Evolutionary conservation across 2,888 invertebrate species (phyloP).

Genomic region (Smittia sp.): DNA sequence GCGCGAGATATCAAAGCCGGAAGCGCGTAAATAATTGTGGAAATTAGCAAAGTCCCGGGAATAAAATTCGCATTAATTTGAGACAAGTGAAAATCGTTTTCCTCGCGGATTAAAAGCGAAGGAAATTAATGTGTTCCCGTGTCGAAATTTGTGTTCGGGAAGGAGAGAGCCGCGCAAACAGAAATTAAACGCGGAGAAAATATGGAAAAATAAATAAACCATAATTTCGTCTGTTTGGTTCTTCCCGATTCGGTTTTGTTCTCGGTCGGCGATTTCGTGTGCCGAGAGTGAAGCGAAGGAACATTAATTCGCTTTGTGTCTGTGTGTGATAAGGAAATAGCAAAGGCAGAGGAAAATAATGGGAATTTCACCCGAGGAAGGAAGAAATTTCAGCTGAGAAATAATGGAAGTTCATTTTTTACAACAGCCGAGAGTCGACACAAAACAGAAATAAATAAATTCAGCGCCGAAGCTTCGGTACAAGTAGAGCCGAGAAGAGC

Average conservation of each 20-base stretch:
- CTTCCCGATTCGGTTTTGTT: constrained; percentile 3
- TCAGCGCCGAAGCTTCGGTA: constrained; percentile 3
- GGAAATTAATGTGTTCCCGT: constrained; percentile 15
- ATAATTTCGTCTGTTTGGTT: not conserved
- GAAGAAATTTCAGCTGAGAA: constrained; percentile 22
- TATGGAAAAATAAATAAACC: constrained; percentile 30
- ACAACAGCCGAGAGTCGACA: constrained; percentile 25
- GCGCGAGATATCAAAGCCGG: not conserved
- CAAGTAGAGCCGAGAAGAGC: not conserved
- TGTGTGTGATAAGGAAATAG: constrained; percentile 28
- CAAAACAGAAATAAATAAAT: constrained; percentile 38
- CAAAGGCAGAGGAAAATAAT: constrained; percentile 5
- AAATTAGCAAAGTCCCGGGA: constrained; percentile 3
- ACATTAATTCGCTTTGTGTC: not conserved
- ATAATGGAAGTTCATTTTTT: constrained; percentile 41
- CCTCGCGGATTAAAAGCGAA: constrained; percentile 9
- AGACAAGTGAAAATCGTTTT: constrained; percentile 10
- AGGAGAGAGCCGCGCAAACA: not conserved
- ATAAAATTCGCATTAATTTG: constrained; percentile 5
- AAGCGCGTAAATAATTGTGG: not conserved
- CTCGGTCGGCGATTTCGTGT: not conserved
- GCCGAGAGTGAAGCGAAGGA: not conserved
- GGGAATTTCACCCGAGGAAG: constrained; percentile 1
- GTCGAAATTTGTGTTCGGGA: constrained; percentile 8
- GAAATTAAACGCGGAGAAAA: constrained; percentile 3